Evolutionary conservation across 2,888 invertebrate species (phyloP).

Genomic region (Himalopsyche japonica): DNA sequence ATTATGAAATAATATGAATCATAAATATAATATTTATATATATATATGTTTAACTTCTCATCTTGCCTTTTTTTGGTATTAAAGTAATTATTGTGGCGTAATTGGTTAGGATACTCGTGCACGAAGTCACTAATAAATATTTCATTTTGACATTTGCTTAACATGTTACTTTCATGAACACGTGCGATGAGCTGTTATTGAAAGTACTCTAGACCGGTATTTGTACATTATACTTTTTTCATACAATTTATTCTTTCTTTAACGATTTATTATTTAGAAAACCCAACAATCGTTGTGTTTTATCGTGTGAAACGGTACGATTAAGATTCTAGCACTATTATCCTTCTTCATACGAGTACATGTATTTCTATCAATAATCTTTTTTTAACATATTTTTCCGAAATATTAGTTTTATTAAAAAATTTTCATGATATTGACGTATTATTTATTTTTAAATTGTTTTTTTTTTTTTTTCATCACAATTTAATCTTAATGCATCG

Average conservation of each 20-base stretch:
- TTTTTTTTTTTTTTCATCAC: no score
- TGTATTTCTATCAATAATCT: no score
- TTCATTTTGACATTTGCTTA: not conserved
- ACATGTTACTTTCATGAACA: not conserved
- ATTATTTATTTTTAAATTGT: no score
- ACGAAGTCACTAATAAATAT: not conserved
- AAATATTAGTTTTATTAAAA: no score
- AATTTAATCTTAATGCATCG: no score
- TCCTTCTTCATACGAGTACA: not conserved
- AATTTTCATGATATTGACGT: no score
- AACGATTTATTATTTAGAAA: not conserved
- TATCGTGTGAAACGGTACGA: not conserved
- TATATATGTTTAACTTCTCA: no score
- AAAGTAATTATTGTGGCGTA: no score
- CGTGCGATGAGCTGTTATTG: not conserved
- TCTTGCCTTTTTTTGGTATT: no score
- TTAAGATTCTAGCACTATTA: not conserved
- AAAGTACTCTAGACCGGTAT: not conserved
- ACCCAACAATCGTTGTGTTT: not conserved
- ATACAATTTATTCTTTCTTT: not conserved
- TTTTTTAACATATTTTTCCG: no score
- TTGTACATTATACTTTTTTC: not conserved
- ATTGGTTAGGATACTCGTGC: not conserved
- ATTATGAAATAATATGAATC: no score
- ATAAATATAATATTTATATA: no score